These are phyloP conservation scores for Lophotis ruficrista DNA, from an alignment of 2,113 vertebrate species.

Conservation along the genomic window DNA sequence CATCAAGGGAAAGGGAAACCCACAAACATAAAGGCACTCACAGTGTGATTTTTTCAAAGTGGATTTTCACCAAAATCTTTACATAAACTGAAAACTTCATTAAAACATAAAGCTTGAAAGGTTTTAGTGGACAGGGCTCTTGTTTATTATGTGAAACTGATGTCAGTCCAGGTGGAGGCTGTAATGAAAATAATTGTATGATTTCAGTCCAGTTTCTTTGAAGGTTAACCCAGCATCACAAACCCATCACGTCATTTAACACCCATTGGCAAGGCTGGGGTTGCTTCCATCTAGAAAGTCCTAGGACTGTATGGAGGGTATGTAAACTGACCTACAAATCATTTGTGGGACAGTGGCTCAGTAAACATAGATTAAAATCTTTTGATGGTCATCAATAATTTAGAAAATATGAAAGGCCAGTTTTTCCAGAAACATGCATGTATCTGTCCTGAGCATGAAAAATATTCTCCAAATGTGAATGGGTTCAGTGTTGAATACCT, in stretches of 20 bases:
- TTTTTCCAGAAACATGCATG: background rate
- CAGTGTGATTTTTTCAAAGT: background rate
- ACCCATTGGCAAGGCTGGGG: background rate
- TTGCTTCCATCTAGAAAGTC: background rate
- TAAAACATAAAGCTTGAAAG: slow-evolving; percentile 13
- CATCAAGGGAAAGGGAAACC: slow-evolving; percentile 51
- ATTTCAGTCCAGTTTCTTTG: slow-evolving; percentile 20
- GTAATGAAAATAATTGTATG: slow-evolving; percentile 34
- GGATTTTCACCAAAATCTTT: slow-evolving; percentile 14
- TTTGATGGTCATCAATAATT: background rate
- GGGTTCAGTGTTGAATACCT: background rate
- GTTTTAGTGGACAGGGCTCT: background rate
- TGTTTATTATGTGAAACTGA: slow-evolving; percentile 50
- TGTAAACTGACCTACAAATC: background rate
- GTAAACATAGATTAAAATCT: background rate
- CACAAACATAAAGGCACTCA: slow-evolving; percentile 24
- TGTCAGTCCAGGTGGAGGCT: slow-evolving; percentile 33
- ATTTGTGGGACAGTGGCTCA: background rate
- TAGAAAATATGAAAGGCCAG: background rate
- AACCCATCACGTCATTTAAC: background rate
- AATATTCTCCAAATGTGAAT: background rate
- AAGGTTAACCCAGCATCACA: slow-evolving; percentile 8
- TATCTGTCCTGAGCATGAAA: background rate
- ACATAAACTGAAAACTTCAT: slow-evolving; percentile 42
- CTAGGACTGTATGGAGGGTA: background rate